Base-by-base conservation (phyloP, 2,888 invertebrate species). In the Apotomis turbidana region DNA sequence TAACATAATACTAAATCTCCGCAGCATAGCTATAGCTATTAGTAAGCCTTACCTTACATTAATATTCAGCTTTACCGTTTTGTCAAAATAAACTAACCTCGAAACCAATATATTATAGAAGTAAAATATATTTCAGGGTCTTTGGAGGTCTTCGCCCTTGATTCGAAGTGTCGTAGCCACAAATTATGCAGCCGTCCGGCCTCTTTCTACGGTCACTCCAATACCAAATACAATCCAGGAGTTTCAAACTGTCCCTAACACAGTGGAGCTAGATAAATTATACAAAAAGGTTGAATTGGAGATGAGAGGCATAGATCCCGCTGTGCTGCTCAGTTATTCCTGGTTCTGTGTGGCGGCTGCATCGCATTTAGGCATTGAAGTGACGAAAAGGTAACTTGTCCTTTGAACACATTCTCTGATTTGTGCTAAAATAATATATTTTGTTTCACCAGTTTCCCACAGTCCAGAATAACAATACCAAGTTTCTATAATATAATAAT, bases 301-400 rank as follows among this genome's bases (percentile, higher is more conserved):
- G 93, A 94, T 98, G 79, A 95, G 96, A 83, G 97, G 98, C 13
- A 96, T 98, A 82, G 99, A 99, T 86, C 95, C 95, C 2, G 97
- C 97, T 0, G 98, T 99, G 0, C 88, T 99, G 36, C 95, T 96
- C 75, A 99, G 98, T 90, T 99, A 98, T 85, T 95, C 96, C 12
- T 95, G 95, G 94, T 99, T 98, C 91, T 95, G 97, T 38, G 94
- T 95, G 5, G 95, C 96, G 71, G 96, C 98, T 49, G 98, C 98
- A 0, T 94, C 95, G 54, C 95, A 98, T 89, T 94, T 99, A 74
- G 96, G 96, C 38, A 95, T 99, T 73, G 94, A 95, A 85, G 92
- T 96, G 58, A 96, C 96, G 70, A 95, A 95, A 80, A 95, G 94
- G 96, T 96, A 41, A 41, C 41, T 41, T 41, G 41, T 41, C 41